Conservation (phyloP, 2,888 invertebrate genomes). For the Oeneis ivallda region DNA sequence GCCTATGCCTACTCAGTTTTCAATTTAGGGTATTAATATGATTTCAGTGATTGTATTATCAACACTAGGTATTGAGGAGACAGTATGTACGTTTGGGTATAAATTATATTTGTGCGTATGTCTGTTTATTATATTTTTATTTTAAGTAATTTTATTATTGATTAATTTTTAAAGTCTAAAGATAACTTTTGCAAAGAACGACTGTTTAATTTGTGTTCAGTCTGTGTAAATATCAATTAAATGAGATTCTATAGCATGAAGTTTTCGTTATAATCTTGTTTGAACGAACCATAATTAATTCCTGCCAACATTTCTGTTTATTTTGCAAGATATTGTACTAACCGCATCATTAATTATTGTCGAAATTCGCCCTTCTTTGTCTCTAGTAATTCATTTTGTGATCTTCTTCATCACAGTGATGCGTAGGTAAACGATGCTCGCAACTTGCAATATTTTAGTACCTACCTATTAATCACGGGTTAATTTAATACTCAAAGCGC, state of each 20-base stretch:
- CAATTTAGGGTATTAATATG: no score
- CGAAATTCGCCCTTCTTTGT: constrained; percentile 32
- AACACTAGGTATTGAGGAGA: no score
- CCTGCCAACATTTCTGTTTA: constrained; percentile 20
- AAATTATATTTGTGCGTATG: no score
- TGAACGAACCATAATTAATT: constrained; percentile 13
- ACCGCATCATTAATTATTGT: constrained; percentile 38
- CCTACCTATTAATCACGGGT: constrained; percentile 3
- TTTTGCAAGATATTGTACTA: constrained; percentile 22
- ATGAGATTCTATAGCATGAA: background rate
- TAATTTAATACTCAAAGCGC: no score
- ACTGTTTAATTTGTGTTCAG: background rate
- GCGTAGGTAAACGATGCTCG: constrained; percentile 16
- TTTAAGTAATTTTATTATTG: no score
- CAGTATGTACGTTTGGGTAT: no score
- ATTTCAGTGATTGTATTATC: no score
- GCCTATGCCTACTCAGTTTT: no score
- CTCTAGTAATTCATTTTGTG: constrained; percentile 26
- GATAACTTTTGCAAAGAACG: no score
- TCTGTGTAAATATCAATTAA: background rate
- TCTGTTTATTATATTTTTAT: no score
- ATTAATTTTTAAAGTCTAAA: no score
- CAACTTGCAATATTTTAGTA: constrained; percentile 10
- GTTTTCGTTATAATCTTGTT: constrained; percentile 14
- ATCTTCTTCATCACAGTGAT: constrained; percentile 25